These are phyloP conservation scores for Edolisoma coerulescens DNA, from an alignment of 2,113 vertebrate genomes.

Conservation along the genomic window DNA sequence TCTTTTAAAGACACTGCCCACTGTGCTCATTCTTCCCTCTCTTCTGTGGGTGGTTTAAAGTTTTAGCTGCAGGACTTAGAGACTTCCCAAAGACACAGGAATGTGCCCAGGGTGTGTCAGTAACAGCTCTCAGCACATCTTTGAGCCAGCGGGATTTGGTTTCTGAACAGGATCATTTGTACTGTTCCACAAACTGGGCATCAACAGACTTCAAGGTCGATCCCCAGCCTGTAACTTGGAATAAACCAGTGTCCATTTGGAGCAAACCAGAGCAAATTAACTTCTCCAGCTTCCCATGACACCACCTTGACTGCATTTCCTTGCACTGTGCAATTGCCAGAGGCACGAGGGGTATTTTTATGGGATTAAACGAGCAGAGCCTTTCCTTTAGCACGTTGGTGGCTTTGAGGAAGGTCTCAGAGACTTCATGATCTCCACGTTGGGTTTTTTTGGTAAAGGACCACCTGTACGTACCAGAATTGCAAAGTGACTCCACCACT, in stretches of 20 bases:
- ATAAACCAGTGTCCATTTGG: not conserved
- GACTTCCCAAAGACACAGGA: not conserved
- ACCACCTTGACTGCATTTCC: not conserved
- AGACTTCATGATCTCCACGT: not conserved
- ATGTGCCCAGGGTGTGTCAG: rapidly evolving
- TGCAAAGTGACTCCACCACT: not conserved
- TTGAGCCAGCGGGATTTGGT: too few species aligned
- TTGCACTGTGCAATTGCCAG: rapidly evolving
- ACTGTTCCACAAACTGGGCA: not conserved
- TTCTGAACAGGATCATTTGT: not conserved
- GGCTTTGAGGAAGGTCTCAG: not conserved
- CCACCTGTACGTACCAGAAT: rapidly evolving
- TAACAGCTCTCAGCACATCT: not conserved
- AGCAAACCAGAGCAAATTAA: not conserved
- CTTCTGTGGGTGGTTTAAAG: not conserved
- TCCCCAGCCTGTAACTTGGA: rapidly evolving
- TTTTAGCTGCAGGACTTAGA: not conserved
- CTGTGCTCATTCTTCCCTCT: not conserved
- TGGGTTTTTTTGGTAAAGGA: not conserved
- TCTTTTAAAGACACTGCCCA: not conserved
- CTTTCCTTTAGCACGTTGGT: not conserved
- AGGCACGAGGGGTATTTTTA: not conserved
- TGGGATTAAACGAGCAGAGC: rapidly evolving
- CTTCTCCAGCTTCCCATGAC: not conserved
- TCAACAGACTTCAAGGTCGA: not conserved